Base-by-base conservation (phyloP, 2,113 vertebrate species). In the Sturnus vulgaris region DNA sequence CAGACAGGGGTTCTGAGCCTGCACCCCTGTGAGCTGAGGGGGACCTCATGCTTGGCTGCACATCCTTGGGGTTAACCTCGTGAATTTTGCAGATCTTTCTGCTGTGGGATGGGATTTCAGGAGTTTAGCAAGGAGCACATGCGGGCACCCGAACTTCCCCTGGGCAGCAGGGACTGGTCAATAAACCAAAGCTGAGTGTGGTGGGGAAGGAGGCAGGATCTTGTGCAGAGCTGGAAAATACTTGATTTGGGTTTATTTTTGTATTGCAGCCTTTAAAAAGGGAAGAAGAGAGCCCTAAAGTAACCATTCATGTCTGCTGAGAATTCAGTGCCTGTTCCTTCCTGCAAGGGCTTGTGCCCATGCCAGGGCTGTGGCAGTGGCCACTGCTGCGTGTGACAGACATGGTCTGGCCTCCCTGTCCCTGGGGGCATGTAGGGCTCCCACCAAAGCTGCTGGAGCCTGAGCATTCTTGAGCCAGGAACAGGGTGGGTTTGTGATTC, bases 81-180 rank as follows among this genome's bases (percentile, higher is more conserved):
- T 15, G 56, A 22, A 4, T 57, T 65, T 33, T 57, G 28, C n/a
- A 9, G 55, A 20, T 50, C 5, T 52, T 33, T 60, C 64, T 52
- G 72, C 4, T 4, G 5, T 19, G 42, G 50, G 53, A 4, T 23
- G n/a, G 56, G 46, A 18, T 61, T 89, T 60, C 31, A 14, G 37
- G 11, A 16, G 59, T 72, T 56, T 8, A 49, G 14, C 3, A 2
- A 11, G 30, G 7, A 37, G 37, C 22, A 2, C 0, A 6, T 27
- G 69, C 35, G 5, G 25, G 52, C 2, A 9, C 28, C 15, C 5
- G 40, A 46, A 16, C 15, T 60, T 68, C 8, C 20, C 1, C 3
- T 0, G 2, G 24, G 22, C 2, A 2, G 16, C 50, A 50, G 56
- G 76, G 30, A 31, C 12, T 1, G 2, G 23, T 15, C 0, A 0